These are phyloP conservation scores for Saxidomus purpurata DNA, from an alignment of 1,140 invertebrate species.

Conservation along the genomic window DNA sequence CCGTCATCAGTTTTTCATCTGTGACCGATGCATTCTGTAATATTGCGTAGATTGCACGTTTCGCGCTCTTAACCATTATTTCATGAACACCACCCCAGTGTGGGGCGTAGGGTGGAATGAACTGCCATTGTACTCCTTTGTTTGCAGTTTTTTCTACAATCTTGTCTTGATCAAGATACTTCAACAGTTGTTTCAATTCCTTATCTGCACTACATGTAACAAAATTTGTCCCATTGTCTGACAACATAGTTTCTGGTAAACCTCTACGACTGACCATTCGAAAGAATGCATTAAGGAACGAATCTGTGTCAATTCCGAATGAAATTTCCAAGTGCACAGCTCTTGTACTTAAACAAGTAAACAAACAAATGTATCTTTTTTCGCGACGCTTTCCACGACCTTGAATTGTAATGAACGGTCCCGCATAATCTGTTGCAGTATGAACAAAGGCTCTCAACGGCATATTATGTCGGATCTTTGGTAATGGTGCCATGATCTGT, in stretches of 20 bases:
- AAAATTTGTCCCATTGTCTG: conserved; percentile 68
- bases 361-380: conserved; percentile 50
- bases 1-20: conserved; percentile 58
- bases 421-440: conserved; percentile 53
- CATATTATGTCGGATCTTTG: background rate
- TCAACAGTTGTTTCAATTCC: background rate
- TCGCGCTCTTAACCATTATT: conserved; percentile 35
- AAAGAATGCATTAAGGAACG: conserved; percentile 40
- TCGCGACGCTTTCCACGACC: conserved; percentile 19
- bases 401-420: conserved; percentile 53
- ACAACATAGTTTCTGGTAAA: conserved; percentile 9
- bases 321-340: conserved; percentile 64
- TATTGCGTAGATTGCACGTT: conserved; percentile 15
- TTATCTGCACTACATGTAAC: conserved; percentile 46
- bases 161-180: conserved; percentile 24
- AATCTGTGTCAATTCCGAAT: conserved; percentile 30
- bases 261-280: conserved; percentile 42
- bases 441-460: conserved; percentile 16
- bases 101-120: conserved; percentile 55
- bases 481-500: conserved; percentile 60
- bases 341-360: conserved; percentile 26
- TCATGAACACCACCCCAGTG: conserved; percentile 64
- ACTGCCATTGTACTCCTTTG: conserved; percentile 8
- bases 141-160: background rate
- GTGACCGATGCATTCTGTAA: background rate